These are phyloP conservation scores for Stomatorhinus ivindoensis DNA, from an alignment of 2,113 vertebrate species.

Conservation along the genomic window DNA sequence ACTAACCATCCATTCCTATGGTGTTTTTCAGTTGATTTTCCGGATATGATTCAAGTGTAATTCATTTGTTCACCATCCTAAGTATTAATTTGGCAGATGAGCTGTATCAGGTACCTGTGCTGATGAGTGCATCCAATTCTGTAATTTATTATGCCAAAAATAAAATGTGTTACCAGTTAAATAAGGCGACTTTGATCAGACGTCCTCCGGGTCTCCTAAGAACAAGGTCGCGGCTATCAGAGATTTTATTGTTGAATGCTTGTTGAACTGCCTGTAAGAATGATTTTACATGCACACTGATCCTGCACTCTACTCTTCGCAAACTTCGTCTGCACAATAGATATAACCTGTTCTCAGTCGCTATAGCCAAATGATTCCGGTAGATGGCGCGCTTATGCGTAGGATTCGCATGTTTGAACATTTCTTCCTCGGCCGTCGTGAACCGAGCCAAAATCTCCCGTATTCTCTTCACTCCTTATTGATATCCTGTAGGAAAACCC, in stretches of 20 bases:
- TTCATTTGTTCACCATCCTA: background rate
- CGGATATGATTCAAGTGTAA: background rate
- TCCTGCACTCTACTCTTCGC: background rate
- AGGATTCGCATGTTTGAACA: background rate
- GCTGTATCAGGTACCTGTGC: background rate
- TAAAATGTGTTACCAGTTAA: background rate
- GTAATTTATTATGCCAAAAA: background rate
- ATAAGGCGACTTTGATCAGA: background rate
- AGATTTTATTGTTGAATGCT: background rate
- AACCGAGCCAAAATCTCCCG: background rate
- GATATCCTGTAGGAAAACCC: slow-evolving; percentile 9
- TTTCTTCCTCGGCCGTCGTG: background rate
- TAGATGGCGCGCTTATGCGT: background rate
- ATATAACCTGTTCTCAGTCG: background rate
- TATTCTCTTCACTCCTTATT: background rate
- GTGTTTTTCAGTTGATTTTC: background rate
- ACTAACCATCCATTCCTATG: background rate
- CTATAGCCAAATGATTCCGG: background rate
- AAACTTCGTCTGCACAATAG: background rate
- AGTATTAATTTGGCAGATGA: background rate
- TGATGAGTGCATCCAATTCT: background rate
- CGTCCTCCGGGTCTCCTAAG: background rate
- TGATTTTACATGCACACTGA: background rate
- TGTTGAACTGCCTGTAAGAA: background rate
- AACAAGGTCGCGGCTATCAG: background rate